These are phyloP conservation scores for Sandelia bainsii DNA, from an alignment of 2,797 vertebrate species.

Conservation along the genomic window DNA sequence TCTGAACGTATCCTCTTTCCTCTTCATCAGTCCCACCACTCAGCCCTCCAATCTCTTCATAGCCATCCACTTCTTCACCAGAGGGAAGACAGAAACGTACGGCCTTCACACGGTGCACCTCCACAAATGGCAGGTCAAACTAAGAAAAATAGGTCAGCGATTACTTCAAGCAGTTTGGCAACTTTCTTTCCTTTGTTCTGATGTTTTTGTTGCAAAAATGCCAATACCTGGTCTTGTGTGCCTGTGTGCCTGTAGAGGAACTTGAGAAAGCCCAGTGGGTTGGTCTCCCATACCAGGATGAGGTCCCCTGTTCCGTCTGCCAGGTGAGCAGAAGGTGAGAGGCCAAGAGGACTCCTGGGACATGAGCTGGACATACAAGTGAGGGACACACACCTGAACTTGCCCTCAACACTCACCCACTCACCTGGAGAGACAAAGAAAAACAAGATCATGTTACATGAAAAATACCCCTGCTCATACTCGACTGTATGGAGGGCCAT, in stretches of 20 bases:
- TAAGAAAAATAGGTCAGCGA: constrained; percentile 35
- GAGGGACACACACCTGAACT: constrained; percentile 86
- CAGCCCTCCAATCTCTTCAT: constrained; percentile 33
- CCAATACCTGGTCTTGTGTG: constrained; percentile 84
- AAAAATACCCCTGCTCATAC: neutral
- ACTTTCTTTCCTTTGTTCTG: neutral
- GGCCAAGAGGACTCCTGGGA: constrained; percentile 85
- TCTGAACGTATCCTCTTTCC: constrained; percentile 27
- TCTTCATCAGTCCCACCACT: constrained; percentile 32
- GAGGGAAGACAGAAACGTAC: constrained; percentile 79
- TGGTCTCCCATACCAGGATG: constrained; percentile 86
- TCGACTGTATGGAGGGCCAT: neutral
- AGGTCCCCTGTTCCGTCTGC: constrained; percentile 89
- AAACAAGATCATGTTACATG: neutral
- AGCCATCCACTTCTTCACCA: constrained; percentile 54
- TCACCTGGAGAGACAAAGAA: constrained; percentile 65
- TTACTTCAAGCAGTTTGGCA: neutral
- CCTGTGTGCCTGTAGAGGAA: constrained; percentile 87
- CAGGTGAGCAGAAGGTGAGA: constrained; percentile 88
- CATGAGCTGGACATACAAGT: constrained; percentile 89
- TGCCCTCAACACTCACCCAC: constrained; percentile 83
- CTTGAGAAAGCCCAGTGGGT: constrained; percentile 82
- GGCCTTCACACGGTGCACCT: constrained; percentile 87
- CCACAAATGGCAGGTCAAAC: constrained; percentile 90
- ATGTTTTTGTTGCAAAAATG: neutral